Evolutionary conservation across 2,888 invertebrate genomes (phyloP).

Genomic region (Rhorus exstirpatorius): DNA sequence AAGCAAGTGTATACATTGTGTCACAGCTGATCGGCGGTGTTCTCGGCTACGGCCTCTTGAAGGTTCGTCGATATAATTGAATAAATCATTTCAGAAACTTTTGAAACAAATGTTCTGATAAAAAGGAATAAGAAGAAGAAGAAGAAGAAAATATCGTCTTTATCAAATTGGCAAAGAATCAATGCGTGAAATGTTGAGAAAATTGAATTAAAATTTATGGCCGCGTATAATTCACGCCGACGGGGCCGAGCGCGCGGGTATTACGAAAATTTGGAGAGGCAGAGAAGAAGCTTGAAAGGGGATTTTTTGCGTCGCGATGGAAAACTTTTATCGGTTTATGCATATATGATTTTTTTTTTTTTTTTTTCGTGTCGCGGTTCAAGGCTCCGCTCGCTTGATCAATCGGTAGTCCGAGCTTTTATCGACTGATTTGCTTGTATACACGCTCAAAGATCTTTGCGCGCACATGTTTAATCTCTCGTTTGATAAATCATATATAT

Average conservation of each 20-base stretch:
- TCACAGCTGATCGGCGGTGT: slow-evolving; percentile 83
- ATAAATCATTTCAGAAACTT: not conserved
- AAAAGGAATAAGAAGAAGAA: no score
- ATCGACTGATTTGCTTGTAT: not conserved
- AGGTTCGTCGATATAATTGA: slow-evolving; percentile 76
- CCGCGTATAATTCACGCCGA: no score
- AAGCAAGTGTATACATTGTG: slow-evolving; percentile 81
- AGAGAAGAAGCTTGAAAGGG: not conserved
- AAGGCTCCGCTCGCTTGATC: not conserved
- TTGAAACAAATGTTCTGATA: not conserved
- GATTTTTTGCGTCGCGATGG: not conserved
- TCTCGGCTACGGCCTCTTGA: slow-evolving; percentile 83
- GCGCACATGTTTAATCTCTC: not conserved
- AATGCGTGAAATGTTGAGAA: not conserved
- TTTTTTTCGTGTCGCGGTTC: slow-evolving; percentile 15
- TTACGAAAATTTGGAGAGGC: slow-evolving; percentile 8
- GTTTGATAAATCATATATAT: not conserved
- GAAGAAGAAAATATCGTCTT: not conserved
- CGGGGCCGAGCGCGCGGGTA: no score
- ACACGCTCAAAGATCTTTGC: not conserved
- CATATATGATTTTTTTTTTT: no score
- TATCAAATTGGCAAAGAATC: not conserved
- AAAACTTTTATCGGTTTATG: slow-evolving; percentile 49
- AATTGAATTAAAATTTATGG: not conserved
- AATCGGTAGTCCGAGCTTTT: slow-evolving; percentile 2